These are phyloP conservation scores for Pissodes strobi DNA, from an alignment of 1,140 invertebrate species.

Conservation along the genomic window DNA sequence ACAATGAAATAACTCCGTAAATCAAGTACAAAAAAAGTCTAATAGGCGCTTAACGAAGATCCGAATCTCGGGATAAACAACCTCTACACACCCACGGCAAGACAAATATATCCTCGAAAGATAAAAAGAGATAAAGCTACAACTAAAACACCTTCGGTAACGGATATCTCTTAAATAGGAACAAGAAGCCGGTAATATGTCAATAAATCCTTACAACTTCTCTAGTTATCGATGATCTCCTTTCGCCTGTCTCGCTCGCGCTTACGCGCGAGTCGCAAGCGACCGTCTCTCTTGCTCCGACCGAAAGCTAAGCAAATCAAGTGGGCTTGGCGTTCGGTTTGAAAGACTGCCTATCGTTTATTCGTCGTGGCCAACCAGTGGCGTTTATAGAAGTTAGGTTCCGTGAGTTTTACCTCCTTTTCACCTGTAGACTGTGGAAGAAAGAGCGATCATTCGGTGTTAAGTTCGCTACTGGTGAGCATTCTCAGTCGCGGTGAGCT, in stretches of 20 bases:
- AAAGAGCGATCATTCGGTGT: slow-evolving; percentile 56
- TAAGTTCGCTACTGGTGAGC: slow-evolving; percentile 53
- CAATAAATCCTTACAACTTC: slow-evolving; percentile 45
- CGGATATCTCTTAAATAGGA: slow-evolving; percentile 39
- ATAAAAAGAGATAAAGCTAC: slow-evolving; percentile 28
- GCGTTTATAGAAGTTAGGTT: slow-evolving; percentile 44
- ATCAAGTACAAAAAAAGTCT: no score
- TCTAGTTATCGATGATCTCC: slow-evolving; percentile 43
- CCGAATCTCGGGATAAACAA: slow-evolving; percentile 8
- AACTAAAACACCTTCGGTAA: slow-evolving; percentile 40
- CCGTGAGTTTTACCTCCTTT: slow-evolving; percentile 45
- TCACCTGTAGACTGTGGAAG: slow-evolving; percentile 37
- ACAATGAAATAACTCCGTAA: no score
- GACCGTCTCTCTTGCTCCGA: slow-evolving; percentile 22
- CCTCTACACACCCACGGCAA: slow-evolving; percentile 16
- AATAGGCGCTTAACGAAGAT: slow-evolving; percentile 3
- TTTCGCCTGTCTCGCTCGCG: neutral
- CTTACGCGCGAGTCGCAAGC: neutral
- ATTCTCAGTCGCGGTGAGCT: slow-evolving; percentile 42
- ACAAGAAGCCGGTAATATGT: slow-evolving; percentile 46
- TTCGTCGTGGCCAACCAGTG: slow-evolving; percentile 54
- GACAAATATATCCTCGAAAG: slow-evolving; percentile 22
- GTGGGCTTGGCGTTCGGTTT: slow-evolving; percentile 51
- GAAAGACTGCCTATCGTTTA: slow-evolving; percentile 53
- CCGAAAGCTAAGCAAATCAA: slow-evolving; percentile 47